Evolutionary conservation across 2,113 vertebrate genomes (phyloP).

Genomic region (Corapipo altera): DNA sequence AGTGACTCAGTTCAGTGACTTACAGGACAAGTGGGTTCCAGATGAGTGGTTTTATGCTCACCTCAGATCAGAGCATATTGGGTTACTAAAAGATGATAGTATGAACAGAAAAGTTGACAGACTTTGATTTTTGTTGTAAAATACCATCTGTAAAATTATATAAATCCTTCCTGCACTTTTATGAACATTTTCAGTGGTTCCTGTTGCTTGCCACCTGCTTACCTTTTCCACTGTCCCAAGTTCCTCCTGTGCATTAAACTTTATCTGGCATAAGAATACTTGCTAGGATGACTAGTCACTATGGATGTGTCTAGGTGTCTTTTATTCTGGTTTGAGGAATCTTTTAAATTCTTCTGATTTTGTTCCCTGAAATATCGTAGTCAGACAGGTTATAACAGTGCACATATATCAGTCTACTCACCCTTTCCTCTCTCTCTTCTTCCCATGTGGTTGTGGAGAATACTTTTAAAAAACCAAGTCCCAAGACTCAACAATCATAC

Average conservation of each 20-base stretch:
- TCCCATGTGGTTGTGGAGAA: neutral
- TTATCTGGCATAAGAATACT: neutral
- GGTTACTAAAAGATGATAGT: neutral
- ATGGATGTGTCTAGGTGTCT: neutral
- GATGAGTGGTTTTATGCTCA: neutral
- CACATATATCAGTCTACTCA: neutral
- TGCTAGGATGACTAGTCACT: neutral
- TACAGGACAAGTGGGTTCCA: constrained; percentile 14
- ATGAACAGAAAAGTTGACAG: neutral
- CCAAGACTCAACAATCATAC: neutral
- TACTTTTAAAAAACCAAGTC: neutral
- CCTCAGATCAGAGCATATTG: neutral
- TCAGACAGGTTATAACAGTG: neutral
- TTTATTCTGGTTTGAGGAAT: neutral
- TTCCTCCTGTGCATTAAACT: constrained; percentile 33
- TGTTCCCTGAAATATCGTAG: neutral
- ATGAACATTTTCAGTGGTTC: neutral
- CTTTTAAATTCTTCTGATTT: neutral
- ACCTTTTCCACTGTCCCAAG: constrained; percentile 49
- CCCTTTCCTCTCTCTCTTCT: neutral
- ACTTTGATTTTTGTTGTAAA: neutral
- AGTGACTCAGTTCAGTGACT: neutral
- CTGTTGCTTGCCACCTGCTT: constrained; percentile 16
- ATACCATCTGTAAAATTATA: neutral
- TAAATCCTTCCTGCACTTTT: neutral